These are phyloP conservation scores for Hylyphantes graminicola DNA, from an alignment of 1,140 invertebrate species.

Conservation along the genomic window DNA sequence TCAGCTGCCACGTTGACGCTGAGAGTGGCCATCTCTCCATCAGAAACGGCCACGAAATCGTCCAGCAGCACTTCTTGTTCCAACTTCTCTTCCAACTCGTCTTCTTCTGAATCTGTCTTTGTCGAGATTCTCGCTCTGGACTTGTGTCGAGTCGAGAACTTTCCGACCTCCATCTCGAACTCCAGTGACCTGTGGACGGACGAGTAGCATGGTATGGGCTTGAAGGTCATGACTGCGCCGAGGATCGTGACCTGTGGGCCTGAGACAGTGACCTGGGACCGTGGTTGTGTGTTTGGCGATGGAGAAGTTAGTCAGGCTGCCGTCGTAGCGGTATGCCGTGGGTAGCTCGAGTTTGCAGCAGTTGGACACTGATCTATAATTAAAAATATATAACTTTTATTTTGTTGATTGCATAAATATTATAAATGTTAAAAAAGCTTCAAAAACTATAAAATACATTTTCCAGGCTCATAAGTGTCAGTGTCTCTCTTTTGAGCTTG, in stretches of 20 bases:
- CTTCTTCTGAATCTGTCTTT: conserved; percentile 7
- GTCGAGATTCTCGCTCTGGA: not conserved
- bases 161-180: conserved; percentile 14
- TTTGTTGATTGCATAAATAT: no score
- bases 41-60: conserved; percentile 26
- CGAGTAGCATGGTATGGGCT: conserved; percentile 36
- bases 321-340: conserved; percentile 37
- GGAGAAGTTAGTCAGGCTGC: conserved; percentile 18
- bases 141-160: not conserved
- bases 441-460: no score
- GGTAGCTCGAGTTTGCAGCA: conserved; percentile 23
- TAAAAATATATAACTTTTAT: no score
- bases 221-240: conserved; percentile 3
- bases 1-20: conserved; percentile 1
- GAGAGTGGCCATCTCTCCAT: conserved; percentile 7
- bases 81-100: not conserved
- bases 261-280: not conserved
- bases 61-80: conserved; percentile 17
- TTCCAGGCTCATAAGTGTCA: no score
- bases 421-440: no score
- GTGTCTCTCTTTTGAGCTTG: no score
- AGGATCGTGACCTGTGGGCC: conserved; percentile 19
- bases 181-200: not conserved
- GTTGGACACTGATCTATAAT: conserved; percentile 24
- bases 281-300: not conserved